Conservation (phyloP, 2,113 vertebrate species). For the Sylvilagus bachmani region DNA sequence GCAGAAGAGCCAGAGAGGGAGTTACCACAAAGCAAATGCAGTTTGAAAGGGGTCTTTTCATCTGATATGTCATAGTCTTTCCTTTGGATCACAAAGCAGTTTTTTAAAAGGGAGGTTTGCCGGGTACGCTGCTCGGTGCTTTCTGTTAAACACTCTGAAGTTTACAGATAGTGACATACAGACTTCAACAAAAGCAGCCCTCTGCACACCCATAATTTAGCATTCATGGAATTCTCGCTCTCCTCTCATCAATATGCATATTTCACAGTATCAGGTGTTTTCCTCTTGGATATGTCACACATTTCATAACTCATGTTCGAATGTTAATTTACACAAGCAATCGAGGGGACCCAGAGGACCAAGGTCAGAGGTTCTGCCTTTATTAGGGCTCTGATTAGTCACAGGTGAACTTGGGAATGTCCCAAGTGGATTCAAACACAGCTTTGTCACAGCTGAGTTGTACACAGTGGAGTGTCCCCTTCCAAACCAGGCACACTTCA, state of each 20-base stretch:
- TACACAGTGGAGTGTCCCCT: conserved; percentile 49
- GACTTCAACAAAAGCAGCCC: conserved; percentile 83
- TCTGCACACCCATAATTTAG: conserved; percentile 87
- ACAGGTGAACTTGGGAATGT: conserved; percentile 81
- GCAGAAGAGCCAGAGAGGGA: conserved; percentile 86
- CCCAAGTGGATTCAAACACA: conserved; percentile 69
- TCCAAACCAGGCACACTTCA: conserved; percentile 66
- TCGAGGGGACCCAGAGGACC: conserved; percentile 80
- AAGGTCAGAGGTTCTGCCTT: conserved; percentile 85
- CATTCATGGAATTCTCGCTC: conserved; percentile 85
- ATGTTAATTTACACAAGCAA: conserved; percentile 87
- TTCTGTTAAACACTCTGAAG: conserved; percentile 87
- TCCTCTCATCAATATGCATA: conserved; percentile 89
- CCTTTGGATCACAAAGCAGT: conserved; percentile 82
- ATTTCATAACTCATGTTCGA: conserved; percentile 87
- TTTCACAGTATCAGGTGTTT: conserved; percentile 83
- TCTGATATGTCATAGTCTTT: conserved; percentile 87
- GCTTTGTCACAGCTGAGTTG: conserved; percentile 63
- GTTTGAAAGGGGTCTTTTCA: conserved; percentile 87
- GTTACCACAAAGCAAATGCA: conserved; percentile 82
- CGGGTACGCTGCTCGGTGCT: conserved; percentile 83
- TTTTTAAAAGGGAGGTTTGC: conserved; percentile 81
- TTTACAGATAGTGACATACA: conserved; percentile 82
- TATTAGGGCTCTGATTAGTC: conserved; percentile 88
- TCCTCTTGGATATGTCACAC: conserved; percentile 84